A percentile compares a stretch with the other conserved stretches of the same genome.
Conservation (phyloP, 2,113 vertebrate species). For the Thamnaconus septentrionalis region DNA sequence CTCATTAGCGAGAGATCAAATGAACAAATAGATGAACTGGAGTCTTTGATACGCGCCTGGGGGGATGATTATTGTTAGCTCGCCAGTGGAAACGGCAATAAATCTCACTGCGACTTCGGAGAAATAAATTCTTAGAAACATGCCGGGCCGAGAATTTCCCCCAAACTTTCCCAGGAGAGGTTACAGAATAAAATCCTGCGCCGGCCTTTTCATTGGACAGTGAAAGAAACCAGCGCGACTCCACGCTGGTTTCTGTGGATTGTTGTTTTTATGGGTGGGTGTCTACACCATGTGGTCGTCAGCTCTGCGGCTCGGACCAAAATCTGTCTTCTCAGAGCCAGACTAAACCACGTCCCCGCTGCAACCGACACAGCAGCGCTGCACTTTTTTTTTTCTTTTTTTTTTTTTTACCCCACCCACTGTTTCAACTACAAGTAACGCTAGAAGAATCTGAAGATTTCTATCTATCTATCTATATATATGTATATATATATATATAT, state of each 20-base stretch:
- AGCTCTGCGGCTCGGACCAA: conserved; percentile 36
- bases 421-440: no score
- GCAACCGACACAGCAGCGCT: conserved; percentile 14
- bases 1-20: conserved; percentile 42
- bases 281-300: conserved; percentile 39
- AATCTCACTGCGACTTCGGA: not conserved
- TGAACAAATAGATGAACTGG: conserved; percentile 33
- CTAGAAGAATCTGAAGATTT: no score
- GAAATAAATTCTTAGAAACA: not conserved
- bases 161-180: not conserved
- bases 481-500: no score
- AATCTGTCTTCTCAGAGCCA: conserved; percentile 45
- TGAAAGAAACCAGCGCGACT: conserved; percentile 15
- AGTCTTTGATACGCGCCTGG: not conserved
- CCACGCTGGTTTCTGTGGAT: conserved; percentile 1
- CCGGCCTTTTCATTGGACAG: conserved; percentile 3
- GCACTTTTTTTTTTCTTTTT: no score
- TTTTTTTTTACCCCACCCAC: no score
- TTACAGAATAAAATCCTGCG: not conserved
- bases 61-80: no score
- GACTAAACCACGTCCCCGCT: conserved; percentile 40
- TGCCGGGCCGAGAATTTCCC: no score
- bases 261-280: conserved; percentile 45
- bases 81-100: conserved; percentile 1
- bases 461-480: no score